phyloP scores from a whole-genome alignment of 2,888 invertebrate genomes.

The Candidula unifasciata region DNA sequence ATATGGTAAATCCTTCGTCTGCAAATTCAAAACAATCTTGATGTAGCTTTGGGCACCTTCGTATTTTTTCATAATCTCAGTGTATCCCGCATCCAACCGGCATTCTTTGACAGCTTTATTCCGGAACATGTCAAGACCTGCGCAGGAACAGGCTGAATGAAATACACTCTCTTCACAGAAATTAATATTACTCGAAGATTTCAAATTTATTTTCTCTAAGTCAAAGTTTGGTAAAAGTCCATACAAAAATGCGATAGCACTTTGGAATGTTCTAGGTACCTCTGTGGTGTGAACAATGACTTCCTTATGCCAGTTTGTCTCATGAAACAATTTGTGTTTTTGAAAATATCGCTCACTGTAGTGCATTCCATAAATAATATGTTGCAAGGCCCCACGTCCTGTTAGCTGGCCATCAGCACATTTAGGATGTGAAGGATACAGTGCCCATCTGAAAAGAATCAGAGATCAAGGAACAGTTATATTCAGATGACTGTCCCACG shows the following conservation, averaged over 20 bases:
- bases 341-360: slow-evolving; percentile 78
- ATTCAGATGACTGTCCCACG: neutral
- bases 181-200: slow-evolving; percentile 56
- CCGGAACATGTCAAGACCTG: slow-evolving; percentile 61
- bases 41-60: neutral
- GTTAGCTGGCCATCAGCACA: slow-evolving; percentile 93
- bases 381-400: slow-evolving; percentile 87
- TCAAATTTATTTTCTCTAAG: slow-evolving; percentile 83
- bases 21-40: neutral
- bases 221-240: slow-evolving; percentile 85
- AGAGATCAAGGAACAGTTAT: neutral
- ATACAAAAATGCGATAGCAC: slow-evolving; percentile 88
- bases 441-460: slow-evolving; percentile 59
- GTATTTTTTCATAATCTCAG: slow-evolving; percentile 12
- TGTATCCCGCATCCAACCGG: neutral
- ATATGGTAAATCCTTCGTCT: slow-evolving; percentile 57
- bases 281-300: slow-evolving; percentile 86
- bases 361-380: slow-evolving; percentile 87
- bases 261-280: slow-evolving; percentile 93
- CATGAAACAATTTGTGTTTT: slow-evolving; percentile 68
- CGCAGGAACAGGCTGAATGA: slow-evolving; percentile 87
- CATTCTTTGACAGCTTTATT: slow-evolving; percentile 30
- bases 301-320: slow-evolving; percentile 74
- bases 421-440: slow-evolving; percentile 65
- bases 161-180: slow-evolving; percentile 85